Evolutionary conservation across 2,888 invertebrate species (phyloP), one percentile per base, ranked within the genome.

Genomic region (Erebia epiphron): DNA sequence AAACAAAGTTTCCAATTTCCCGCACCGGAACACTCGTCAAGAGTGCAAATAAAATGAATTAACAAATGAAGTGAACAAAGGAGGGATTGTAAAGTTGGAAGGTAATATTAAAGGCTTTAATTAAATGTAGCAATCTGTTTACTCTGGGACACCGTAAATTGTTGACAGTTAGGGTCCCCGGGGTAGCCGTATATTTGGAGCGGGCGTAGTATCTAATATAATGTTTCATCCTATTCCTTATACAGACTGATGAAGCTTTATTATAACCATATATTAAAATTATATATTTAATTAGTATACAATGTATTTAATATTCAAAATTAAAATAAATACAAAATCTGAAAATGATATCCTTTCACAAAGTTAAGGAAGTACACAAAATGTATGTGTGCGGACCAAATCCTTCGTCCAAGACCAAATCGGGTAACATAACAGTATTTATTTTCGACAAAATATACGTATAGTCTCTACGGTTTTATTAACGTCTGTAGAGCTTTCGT

Each of bases 31-130:
- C 76, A 76, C 73, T 86, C 76, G 77, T 82, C 82, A 82, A 84
- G 90, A 90, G 91, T 81, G 80, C 77, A 81, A 82, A 85, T 76
- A 76, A 78, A 77, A 77, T 79, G 73, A 76, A 75, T 83, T 84
- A 76, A 85, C 84, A 86, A 83, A 90, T 89, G 88, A 81, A 88
- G 90, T 90, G 91, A 90, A 89, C 90, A 89, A 90, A 87, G 86
- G 86, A 86, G 85, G 89, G 88, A 91, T 89, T 89, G 84, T 84
- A 81, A 72, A 77, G 77, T 74, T 79, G 76, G 81, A 88, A 90
- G 92, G 92, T 91, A 90, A 88, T 77, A 69, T 75, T 69, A 72
- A 73, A 60, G 58, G 46, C 26, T 63, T 66, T 68, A 69, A 68
- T 54, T 57, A 60, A 67, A 58, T 35, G 54, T 70, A 72, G 64